Evolutionary conservation across 1,140 invertebrate species (phyloP).

Genomic region (Heterodera carotae): DNA sequence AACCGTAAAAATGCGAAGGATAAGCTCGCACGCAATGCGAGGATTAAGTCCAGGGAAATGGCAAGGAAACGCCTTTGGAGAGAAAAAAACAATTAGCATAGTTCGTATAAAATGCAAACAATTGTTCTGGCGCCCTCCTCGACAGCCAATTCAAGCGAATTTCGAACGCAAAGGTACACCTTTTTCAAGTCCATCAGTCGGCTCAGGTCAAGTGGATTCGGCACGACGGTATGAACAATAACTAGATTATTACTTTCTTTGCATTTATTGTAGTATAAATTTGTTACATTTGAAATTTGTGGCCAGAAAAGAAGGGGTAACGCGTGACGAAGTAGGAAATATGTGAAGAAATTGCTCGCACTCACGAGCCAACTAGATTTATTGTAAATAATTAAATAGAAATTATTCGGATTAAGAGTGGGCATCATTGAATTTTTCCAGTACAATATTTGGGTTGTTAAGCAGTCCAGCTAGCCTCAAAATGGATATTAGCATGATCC

Average conservation of each 20-base stretch:
- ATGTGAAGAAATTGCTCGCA: constrained; percentile 37
- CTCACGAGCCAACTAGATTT: background rate
- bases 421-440: too few relatives aligned
- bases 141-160: constrained; percentile 44
- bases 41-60: constrained; percentile 45
- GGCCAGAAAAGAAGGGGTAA: constrained; percentile 32
- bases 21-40: constrained; percentile 33
- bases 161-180: constrained; percentile 45
- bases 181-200: constrained; percentile 40
- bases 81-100: background rate
- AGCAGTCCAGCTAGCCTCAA: too few relatives aligned
- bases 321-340: constrained; percentile 33
- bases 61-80: constrained; percentile 42
- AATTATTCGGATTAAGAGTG: too few relatives aligned
- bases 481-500: too few relatives aligned
- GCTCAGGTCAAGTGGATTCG: constrained; percentile 23
- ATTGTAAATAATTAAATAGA: background rate
- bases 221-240: constrained; percentile 50
- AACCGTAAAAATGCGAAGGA: constrained; percentile 47
- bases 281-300: constrained; percentile 38
- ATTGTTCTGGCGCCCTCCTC: constrained; percentile 42
- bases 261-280: background rate
- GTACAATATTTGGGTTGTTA: background rate
- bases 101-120: background rate
- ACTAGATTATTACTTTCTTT: too few relatives aligned